phyloP scores from a whole-genome alignment of 2,113 vertebrate genomes.

The Hystrix cristata region DNA sequence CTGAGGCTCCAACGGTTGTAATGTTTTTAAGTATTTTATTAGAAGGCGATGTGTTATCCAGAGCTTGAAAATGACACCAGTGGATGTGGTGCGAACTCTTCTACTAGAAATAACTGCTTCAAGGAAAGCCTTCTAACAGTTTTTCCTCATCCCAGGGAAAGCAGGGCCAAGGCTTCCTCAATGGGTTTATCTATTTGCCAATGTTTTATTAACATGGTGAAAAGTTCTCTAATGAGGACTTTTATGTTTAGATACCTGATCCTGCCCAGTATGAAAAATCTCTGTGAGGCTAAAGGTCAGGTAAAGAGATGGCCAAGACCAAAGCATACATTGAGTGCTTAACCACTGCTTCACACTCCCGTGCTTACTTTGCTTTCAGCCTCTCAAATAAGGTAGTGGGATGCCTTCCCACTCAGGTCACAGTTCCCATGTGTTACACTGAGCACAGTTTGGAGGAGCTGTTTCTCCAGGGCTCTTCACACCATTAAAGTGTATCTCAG shows the following conservation, averaged over 20 bases:
- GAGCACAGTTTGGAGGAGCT: neutral
- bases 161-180: neutral
- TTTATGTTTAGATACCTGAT: conserved; percentile 26
- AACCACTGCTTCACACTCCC: neutral
- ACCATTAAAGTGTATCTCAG: neutral
- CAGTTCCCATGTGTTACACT: neutral
- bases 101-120: neutral
- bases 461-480: neutral
- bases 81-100: neutral
- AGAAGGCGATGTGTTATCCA: conserved; percentile 1
- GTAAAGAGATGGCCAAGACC: neutral
- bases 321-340: neutral
- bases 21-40: conserved; percentile 25
- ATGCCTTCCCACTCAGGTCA: neutral
- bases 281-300: neutral
- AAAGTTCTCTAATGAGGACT: neutral
- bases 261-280: neutral
- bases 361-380: neutral
- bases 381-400: neutral
- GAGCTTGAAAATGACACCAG: neutral
- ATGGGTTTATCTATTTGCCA: neutral
- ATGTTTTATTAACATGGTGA: neutral
- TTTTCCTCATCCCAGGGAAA: neutral
- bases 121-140: neutral
- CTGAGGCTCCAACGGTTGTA: neutral